Conservation (phyloP, 2,888 invertebrate species). For the Aradus depressus region DNA sequence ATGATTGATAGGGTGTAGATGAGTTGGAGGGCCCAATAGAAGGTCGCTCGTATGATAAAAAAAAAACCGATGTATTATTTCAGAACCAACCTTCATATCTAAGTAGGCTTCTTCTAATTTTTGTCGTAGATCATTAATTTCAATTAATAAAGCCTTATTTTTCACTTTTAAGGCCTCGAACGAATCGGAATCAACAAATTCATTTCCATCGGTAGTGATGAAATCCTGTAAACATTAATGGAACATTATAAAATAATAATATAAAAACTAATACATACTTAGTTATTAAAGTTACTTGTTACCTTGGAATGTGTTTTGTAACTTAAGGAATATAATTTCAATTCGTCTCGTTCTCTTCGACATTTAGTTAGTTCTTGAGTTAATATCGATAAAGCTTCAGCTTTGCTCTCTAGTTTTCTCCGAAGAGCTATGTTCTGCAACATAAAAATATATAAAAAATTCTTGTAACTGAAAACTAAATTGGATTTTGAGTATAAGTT, state of each 20-base stretch:
- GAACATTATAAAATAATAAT: not conserved
- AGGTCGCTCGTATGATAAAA: too few species aligned
- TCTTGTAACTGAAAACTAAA: not conserved
- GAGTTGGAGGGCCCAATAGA: too few species aligned
- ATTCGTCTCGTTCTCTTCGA: constrained; percentile 66
- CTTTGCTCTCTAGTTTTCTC: constrained; percentile 67
- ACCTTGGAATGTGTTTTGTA: constrained; percentile 2
- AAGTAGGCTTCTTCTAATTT: constrained; percentile 58
- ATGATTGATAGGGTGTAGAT: too few species aligned
- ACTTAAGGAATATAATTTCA: constrained; percentile 40
- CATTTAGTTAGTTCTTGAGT: constrained; percentile 66
- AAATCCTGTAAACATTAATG: not conserved
- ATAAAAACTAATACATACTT: not conserved
- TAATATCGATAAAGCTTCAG: constrained; percentile 68
- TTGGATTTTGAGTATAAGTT: not conserved
- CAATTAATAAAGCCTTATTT: constrained; percentile 44
- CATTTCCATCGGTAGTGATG: constrained; percentile 5
- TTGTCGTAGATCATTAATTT: constrained; percentile 58
- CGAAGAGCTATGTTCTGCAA: constrained; percentile 37
- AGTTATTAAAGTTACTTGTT: not conserved
- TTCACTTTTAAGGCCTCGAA: constrained; percentile 38
- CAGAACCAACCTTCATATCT: constrained; percentile 54
- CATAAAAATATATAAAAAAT: not conserved
- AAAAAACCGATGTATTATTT: too few species aligned
- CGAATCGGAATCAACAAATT: constrained; percentile 7